Conservation (phyloP, 1,140 invertebrate species). For the Hermetia illucens region DNA sequence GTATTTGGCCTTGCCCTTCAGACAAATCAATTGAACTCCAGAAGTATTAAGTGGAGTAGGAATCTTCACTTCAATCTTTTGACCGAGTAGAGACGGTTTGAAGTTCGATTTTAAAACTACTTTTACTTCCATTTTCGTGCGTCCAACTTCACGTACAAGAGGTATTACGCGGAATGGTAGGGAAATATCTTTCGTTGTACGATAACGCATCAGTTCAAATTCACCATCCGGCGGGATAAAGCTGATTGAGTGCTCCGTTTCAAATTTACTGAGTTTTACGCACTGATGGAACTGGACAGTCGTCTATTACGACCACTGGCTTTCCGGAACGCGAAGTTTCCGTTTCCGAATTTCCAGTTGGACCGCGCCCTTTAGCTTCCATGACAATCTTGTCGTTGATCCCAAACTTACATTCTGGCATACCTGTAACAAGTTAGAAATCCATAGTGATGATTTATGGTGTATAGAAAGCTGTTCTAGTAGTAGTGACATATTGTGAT, state of each 20-base stretch:
- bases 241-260: conserved; percentile 99
- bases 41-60: conserved; percentile 98
- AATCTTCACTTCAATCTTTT: conserved; percentile 99
- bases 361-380: conserved; percentile 81
- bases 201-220: conserved; percentile 99
- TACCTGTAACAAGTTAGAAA: conserved; percentile 36
- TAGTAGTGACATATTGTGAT: neutral
- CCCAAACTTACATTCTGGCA: conserved; percentile 99
- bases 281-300: conserved; percentile 99
- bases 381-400: conserved; percentile 99
- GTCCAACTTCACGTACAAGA: conserved; percentile 90
- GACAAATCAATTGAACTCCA: conserved; percentile 95
- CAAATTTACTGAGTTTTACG: conserved; percentile 98
- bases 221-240: conserved; percentile 99
- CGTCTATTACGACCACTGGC: conserved; percentile 97
- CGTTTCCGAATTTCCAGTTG: conserved; percentile 57
- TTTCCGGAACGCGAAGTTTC: conserved; percentile 79
- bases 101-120: conserved; percentile 99
- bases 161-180: conserved; percentile 98
- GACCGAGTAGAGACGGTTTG: conserved; percentile 92
- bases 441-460: neutral
- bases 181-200: conserved; percentile 99
- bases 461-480: neutral
- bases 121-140: conserved; percentile 99
- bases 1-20: conserved; percentile 99